Percentiles rank a stretch among this genome's conserved stretches.
Evolutionary conservation across 37 sponge, comb jelly and placozoan genomes (phyloP).

Genomic region (Aplysina aerophoba): DNA sequence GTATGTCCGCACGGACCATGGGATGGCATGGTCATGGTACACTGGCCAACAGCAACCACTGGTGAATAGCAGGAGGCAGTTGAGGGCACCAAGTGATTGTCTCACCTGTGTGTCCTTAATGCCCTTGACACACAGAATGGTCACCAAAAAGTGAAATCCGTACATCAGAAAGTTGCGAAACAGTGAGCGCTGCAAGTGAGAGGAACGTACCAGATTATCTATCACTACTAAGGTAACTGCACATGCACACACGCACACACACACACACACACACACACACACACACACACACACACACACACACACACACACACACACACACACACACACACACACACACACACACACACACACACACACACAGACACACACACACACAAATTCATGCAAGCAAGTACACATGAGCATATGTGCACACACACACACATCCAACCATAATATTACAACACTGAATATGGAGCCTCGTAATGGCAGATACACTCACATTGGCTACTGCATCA

Average conservation of each 20-base stretch:
- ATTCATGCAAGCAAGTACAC: not conserved
- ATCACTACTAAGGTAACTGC: no score
- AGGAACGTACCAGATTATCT: no score
- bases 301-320: no score
- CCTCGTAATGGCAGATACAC: not conserved
- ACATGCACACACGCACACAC: no score
- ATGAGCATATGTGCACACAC: not conserved
- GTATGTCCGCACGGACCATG: no score
- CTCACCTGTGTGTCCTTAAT: conserved; percentile 88
- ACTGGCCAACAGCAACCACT: no score
- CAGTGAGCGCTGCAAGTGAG: conserved; percentile 69
- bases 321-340: not conserved
- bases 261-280: no score
- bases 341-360: not conserved
- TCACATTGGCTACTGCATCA: conserved; percentile 90
- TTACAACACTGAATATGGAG: no score
- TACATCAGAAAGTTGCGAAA: conserved; percentile 95
- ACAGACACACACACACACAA: not conserved
- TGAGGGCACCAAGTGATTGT: not conserved
- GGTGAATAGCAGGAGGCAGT: no score
- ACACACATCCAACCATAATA: no score
- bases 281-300: no score
- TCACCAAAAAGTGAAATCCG: conserved; percentile 92
- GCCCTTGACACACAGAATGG: conserved; percentile 85
- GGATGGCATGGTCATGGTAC: no score